These are phyloP conservation scores for Gallinago stenura DNA, from an alignment of 2,797 vertebrate species.

Conservation along the genomic window DNA sequence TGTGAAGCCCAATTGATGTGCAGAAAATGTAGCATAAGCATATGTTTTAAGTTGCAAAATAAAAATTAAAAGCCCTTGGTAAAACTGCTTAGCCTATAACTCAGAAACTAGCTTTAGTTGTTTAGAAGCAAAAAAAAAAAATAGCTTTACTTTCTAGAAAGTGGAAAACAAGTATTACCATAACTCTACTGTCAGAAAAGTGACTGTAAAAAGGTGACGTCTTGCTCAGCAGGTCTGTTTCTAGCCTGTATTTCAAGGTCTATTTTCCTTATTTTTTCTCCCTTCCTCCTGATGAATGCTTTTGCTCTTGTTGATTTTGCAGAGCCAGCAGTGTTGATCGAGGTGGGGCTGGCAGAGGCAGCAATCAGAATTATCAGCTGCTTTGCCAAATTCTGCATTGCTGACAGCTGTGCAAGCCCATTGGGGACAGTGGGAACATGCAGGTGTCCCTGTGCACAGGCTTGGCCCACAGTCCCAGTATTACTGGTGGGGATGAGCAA, in stretches of 20 bases:
- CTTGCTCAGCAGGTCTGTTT: constrained; percentile 10
- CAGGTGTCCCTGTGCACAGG: not conserved
- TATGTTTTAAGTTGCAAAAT: not conserved
- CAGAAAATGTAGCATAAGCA: not conserved
- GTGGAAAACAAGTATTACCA: not conserved
- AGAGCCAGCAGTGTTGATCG: not conserved
- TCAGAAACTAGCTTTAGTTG: not conserved
- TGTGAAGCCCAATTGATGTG: not conserved
- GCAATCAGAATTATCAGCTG: not conserved
- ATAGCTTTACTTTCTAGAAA: not conserved
- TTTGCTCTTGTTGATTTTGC: not conserved
- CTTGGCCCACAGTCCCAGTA: not conserved
- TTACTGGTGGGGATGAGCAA: not conserved
- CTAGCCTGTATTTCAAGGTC: not conserved
- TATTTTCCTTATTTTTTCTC: not conserved
- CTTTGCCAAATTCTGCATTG: not conserved
- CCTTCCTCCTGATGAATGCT: not conserved
- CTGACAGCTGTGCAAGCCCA: not conserved
- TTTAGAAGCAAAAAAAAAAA: not conserved
- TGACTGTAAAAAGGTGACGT: not conserved
- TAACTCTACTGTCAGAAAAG: not conserved
- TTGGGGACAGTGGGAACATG: not conserved
- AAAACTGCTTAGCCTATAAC: not conserved
- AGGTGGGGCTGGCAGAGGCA: not conserved
- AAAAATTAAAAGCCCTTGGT: not conserved